phyloP scores from a whole-genome alignment of 2,888 invertebrate species.

The Nephrotoma appendiculata region DNA sequence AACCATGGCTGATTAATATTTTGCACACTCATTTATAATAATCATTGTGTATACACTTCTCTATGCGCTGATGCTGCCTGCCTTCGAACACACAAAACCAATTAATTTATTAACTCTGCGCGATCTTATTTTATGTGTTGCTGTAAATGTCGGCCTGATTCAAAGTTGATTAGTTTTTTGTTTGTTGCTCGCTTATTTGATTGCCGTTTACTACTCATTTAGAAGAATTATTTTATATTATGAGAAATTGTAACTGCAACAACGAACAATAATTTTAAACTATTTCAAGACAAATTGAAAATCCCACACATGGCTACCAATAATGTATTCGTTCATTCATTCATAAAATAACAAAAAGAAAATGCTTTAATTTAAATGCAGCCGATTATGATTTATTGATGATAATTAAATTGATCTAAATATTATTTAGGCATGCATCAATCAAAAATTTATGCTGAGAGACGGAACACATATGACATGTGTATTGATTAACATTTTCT shows the following conservation, averaged over 20 bases:
- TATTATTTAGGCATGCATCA: not conserved
- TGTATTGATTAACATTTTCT: no score
- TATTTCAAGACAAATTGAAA: not conserved
- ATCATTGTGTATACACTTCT: not conserved
- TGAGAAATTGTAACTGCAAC: not conserved
- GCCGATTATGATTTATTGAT: not conserved
- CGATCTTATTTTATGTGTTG: not conserved
- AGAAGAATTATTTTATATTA: not conserved
- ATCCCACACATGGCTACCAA: not conserved
- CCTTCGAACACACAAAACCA: not conserved
- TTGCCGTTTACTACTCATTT: not conserved
- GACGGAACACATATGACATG: no score
- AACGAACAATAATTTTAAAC: not conserved
- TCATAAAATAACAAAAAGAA: not conserved
- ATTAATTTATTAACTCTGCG: not conserved
- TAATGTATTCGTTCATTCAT: not conserved
- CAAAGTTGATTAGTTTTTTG: not conserved
- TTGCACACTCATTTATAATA: not conserved
- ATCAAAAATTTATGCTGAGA: not conserved
- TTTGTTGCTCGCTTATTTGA: not conserved
- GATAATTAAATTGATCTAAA: not conserved
- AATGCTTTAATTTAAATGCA: not conserved
- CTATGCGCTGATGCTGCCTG: not conserved
- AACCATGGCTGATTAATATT: not conserved
- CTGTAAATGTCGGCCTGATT: not conserved